phyloP scores from a whole-genome alignment of 2,113 vertebrate species.

The Mesitornis unicolor region DNA sequence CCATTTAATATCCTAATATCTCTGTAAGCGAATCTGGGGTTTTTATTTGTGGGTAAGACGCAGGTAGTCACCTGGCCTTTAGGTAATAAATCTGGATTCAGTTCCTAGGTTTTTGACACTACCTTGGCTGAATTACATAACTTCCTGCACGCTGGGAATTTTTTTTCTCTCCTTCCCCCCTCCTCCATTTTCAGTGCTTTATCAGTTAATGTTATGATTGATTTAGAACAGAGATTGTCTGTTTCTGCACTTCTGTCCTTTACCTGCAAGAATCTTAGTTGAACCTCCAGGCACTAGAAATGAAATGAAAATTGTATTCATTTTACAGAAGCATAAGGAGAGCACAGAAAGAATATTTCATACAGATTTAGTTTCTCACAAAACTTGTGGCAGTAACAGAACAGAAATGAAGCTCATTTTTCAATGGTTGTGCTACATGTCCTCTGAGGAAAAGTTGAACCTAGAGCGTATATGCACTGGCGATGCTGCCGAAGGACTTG shows the following conservation, averaged over 20 bases:
- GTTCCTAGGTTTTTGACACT: background rate
- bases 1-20: background rate
- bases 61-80: background rate
- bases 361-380: background rate
- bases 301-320: background rate
- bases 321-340: background rate
- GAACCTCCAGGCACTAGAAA: background rate
- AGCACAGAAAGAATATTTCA: background rate
- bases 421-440: background rate
- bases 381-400: background rate
- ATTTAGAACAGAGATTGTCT: background rate
- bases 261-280: background rate
- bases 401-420: background rate
- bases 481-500: background rate
- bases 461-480: background rate
- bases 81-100: background rate
- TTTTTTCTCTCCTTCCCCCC: accelerated
- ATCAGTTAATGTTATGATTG: background rate
- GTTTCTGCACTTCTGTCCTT: background rate
- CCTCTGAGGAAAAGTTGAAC: background rate
- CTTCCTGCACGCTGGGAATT: background rate
- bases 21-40: background rate
- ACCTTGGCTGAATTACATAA: background rate
- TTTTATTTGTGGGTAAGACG: background rate
- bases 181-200: background rate